Evolutionary conservation across 1,140 invertebrate species (phyloP).

Genomic region (Pristionchus pacificus): DNA sequence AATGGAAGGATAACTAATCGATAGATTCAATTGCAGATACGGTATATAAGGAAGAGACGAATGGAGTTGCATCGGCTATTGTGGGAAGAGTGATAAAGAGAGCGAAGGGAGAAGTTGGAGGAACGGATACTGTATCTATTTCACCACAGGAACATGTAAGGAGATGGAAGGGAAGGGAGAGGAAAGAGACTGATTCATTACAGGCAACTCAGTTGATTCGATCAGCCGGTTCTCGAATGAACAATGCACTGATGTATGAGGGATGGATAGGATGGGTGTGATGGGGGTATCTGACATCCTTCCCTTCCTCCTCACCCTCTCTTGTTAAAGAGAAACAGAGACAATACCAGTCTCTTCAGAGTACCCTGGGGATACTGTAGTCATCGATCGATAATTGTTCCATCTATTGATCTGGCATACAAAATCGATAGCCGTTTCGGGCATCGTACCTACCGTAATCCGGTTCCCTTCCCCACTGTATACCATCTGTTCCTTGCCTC

Average conservation of each 20-base stretch:
- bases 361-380: too few species aligned
- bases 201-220: background rate
- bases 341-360: too few species aligned
- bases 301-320: background rate
- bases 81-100: background rate
- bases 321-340: too few species aligned
- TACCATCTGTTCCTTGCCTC: background rate
- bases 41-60: background rate
- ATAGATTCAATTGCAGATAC: background rate
- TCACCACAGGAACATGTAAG: background rate
- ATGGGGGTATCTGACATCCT: background rate
- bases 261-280: background rate
- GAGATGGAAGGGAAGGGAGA: background rate
- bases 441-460: background rate
- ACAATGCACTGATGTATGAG: background rate
- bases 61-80: background rate
- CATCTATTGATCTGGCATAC: too few species aligned
- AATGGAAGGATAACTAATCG: background rate
- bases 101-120: background rate
- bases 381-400: too few species aligned
- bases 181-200: background rate
- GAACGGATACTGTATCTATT: background rate
- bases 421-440: background rate
- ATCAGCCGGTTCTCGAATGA: background rate
- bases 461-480: background rate